A percentile compares a stretch with the other conserved stretches of the same genome.
Conservation (phyloP, 92 coral and sea anemone species). For the Porites rus region DNA sequence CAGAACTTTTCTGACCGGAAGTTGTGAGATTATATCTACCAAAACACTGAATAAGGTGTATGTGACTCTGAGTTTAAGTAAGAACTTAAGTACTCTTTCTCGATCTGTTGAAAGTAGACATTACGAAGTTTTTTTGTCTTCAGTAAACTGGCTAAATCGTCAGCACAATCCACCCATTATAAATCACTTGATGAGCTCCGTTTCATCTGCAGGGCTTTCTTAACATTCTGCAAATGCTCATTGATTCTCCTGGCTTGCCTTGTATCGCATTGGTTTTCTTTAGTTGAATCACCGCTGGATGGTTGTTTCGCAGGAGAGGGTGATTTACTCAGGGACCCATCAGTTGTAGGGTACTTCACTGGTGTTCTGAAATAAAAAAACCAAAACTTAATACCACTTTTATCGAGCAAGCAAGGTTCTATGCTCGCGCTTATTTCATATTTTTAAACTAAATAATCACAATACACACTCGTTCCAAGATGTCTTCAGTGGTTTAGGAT, state of each 20-base stretch:
- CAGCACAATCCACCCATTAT: not conserved
- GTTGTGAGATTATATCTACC: too few relatives aligned
- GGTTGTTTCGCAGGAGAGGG: conserved; percentile 39
- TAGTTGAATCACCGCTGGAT: conserved; percentile 66
- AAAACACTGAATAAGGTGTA: too few relatives aligned
- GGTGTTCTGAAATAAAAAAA: conserved; percentile 65
- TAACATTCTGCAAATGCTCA: conserved; percentile 92
- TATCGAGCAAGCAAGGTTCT: not conserved
- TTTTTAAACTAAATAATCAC: too few relatives aligned
- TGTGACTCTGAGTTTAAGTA: too few relatives aligned
- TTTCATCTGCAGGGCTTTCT: conserved; percentile 86
- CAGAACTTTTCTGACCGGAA: too few relatives aligned
- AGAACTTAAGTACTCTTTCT: too few relatives aligned
- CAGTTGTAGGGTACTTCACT: conserved; percentile 9
- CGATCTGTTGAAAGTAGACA: too few relatives aligned
- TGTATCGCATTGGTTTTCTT: conserved; percentile 62
- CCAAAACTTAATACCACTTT: not conserved
- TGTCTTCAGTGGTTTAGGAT: too few relatives aligned
- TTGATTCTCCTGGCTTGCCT: conserved; percentile 80
- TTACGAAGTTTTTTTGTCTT: too few relatives aligned
- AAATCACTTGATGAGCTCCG: conserved; percentile 37
- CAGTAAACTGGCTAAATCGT: not conserved
- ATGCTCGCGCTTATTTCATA: not conserved
- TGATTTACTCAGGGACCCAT: conserved; percentile 26
- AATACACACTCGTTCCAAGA: too few relatives aligned